Evolutionary conservation across 2,888 invertebrate genomes (phyloP).

Genomic region (Chrysotoxum bicinctum): DNA sequence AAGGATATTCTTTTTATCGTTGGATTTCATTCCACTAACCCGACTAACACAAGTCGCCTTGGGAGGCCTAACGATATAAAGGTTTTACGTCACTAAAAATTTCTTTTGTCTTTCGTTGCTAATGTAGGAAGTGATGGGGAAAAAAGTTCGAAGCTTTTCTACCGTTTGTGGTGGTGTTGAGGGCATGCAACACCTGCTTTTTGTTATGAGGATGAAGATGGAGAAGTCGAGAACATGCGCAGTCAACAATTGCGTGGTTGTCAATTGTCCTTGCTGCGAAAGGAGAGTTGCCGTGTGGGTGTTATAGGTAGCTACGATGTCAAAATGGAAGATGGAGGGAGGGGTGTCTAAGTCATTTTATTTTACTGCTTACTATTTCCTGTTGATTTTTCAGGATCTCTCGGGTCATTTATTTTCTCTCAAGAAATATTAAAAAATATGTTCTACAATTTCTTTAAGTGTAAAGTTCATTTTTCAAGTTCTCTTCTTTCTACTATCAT

Average conservation of each 20-base stretch:
- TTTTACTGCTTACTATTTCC: constrained; percentile 30
- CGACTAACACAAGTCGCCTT: constrained; percentile 63
- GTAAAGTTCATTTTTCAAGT: neutral
- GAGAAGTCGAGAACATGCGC: constrained; percentile 11
- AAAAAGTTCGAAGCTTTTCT: constrained; percentile 16
- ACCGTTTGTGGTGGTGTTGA: neutral
- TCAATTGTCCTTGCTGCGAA: neutral
- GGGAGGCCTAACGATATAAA: constrained; percentile 25
- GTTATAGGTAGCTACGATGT: neutral
- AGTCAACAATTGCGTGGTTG: constrained; percentile 8
- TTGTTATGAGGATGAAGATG: neutral
- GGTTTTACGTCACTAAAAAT: constrained; percentile 55
- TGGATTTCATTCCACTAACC: constrained; percentile 50
- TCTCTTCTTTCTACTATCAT: neutral
- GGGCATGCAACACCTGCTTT: constrained; percentile 27
- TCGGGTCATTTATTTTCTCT: constrained; percentile 15
- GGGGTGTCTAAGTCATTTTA: constrained; percentile 10
- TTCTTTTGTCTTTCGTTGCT: constrained; percentile 24
- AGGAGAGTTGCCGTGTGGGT: constrained; percentile 24
- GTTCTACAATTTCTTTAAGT: neutral
- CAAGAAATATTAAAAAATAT: constrained; percentile 18
- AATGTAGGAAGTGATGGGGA: neutral
- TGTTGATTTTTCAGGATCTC: constrained; percentile 34
- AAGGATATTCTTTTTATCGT: constrained; percentile 42
- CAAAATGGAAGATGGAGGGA: too few species aligned